Base-by-base conservation (phyloP, 2,888 invertebrate species). In the Aphrophora alni region DNA sequence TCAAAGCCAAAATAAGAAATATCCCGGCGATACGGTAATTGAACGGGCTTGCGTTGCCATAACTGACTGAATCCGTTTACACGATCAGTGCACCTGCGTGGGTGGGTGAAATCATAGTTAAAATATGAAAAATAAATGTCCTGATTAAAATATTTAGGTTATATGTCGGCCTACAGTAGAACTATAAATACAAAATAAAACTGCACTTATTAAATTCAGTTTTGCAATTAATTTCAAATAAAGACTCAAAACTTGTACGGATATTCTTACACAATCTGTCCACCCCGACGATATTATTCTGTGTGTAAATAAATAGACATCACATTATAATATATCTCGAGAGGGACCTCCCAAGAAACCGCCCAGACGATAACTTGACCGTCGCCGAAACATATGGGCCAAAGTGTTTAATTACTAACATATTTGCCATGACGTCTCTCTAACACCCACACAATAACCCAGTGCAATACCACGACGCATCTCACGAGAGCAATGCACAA, bases 1-100 rank as follows among this genome's bases (percentile, higher is more conserved):
- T 59, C 59, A 59, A 59, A 21, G 59, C 59, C 59, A 59, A 59
- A 59, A 59, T 59, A 59, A 59, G 59, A 59, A 59, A 59, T 59
- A 59, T 21, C 59, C 59, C 59, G 59, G 59, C 4, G 59, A 21
- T 21, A 59, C 59, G n/a, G 59, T 59, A 59, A 59, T 21, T 21
- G 59, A 59, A 59, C 59, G 14, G 59, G 59, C 59, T 21, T 17
- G 44, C 44, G 44, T 44, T 14, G 59, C 21, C 59, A 12, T 59
- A 59, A 1, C 59, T 44, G 44, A 2, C 17, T 3, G 44, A 33
- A 10, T 7, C 33, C 33, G n/a, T n/a, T n/a, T n/a, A n/a, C n/a
- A n/a, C 33, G 44, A 44, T 44, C 44, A 14, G 44, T 44, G 44
- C 44, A 44, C 8, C 2, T 44, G 44, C 8, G 44, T 14, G 17